Base-by-base conservation (phyloP, 2,113 vertebrate genomes). In the Triplophysa tibetana region DNA sequence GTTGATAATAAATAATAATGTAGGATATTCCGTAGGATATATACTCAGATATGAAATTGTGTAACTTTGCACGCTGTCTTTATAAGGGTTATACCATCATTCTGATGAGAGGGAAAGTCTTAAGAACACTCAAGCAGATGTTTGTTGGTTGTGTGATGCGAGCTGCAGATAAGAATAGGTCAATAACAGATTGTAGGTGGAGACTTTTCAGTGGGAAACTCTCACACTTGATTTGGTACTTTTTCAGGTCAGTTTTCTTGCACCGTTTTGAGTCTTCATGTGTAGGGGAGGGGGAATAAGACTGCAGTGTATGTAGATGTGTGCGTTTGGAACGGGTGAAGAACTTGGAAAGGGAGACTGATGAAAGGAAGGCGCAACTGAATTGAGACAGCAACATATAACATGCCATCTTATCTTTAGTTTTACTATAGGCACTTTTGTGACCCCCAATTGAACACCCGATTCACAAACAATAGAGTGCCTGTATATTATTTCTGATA, bases 181-280 rank as follows among this genome's bases (percentile, higher is more conserved):
- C 75, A 65, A 21, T 77, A 38, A 65, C 3, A 5, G 3, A 38
- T 21, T 76, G 61, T 65, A 33, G 75, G 62, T 29, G 29, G 75
- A 77, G 12, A 2, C 13, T 38, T 10, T 38, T 52, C 41, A 52
- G 24, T 66, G 75, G 75, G 75, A 77, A 77, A 77, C 41, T 77
- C 75, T 77, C 62, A 54, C 2, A 21, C 13, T 38, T 33, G 62
- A 11, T 14, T 65, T 64, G 74, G 75, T 64, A 77, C 62, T 77
- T 77, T 76, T 76, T 75, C 62, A 66, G 62, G 75, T 77, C 13
- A 77, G 43, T 14, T 48, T 45, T 19, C 38, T 50, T 29, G n/a
- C 8, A 8, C 1, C 52, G 17, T 33, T 77, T 13, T 0, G 2
- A 77, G 11, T 75, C 54, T 77, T 77, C 62, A 65, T 65, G 23